Conservation (phyloP, 2,888 invertebrate species). For the Gandaritis pyraliata region DNA sequence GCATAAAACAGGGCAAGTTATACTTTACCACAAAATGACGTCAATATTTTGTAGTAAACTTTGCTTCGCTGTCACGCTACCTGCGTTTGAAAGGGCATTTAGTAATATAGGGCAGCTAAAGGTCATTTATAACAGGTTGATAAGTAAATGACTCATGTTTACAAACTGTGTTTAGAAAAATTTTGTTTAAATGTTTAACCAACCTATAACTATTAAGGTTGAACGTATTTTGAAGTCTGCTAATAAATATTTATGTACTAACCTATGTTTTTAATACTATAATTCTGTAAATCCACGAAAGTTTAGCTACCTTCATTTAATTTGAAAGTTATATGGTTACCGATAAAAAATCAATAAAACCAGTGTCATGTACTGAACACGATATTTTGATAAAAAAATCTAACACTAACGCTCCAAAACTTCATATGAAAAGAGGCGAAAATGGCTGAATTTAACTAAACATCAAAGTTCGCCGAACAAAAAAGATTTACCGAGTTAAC, state of each 20-base stretch:
- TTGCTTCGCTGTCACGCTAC: slow-evolving; percentile 34
- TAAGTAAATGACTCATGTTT: not conserved
- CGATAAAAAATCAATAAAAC: too few relatives aligned
- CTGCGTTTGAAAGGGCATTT: slow-evolving; percentile 33
- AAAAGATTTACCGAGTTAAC: slow-evolving; percentile 69
- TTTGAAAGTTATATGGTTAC: too few relatives aligned
- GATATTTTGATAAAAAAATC: not conserved
- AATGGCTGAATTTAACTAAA: slow-evolving; percentile 36
- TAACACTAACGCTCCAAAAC: slow-evolving; percentile 7
- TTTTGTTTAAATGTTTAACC: not conserved
- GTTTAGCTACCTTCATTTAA: too few relatives aligned
- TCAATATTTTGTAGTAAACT: slow-evolving; percentile 34
- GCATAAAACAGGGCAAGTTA: not conserved
- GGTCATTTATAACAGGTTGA: slow-evolving; percentile 25
- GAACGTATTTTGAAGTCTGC: too few relatives aligned
- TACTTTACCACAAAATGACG: slow-evolving; percentile 32
- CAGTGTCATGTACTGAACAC: too few relatives aligned
- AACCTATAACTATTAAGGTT: too few relatives aligned
- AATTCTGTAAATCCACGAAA: too few relatives aligned
- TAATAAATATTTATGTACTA: too few relatives aligned
- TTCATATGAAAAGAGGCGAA: slow-evolving; percentile 19
- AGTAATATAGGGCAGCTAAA: slow-evolving; percentile 36
- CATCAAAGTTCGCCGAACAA: slow-evolving; percentile 49
- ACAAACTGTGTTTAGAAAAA: not conserved
- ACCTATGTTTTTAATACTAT: too few relatives aligned